phyloP scores from a whole-genome alignment of 2,797 vertebrate species.

The Dryobates pubescens region DNA sequence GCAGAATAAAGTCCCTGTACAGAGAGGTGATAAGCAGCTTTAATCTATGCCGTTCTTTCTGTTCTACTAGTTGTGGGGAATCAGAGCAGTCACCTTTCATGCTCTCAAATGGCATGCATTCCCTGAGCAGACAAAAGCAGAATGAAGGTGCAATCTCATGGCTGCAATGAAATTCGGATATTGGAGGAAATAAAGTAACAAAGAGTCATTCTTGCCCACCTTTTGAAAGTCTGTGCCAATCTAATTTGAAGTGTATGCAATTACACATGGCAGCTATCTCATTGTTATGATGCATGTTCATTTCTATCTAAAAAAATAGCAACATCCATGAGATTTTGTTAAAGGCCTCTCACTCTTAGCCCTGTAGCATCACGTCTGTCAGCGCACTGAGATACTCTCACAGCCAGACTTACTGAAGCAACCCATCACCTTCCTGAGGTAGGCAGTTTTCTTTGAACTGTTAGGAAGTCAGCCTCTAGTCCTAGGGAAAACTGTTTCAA shows the following conservation, averaged over 20 bases:
- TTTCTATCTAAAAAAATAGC: neutral
- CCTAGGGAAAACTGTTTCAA: neutral
- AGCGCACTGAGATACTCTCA: neutral
- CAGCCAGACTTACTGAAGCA: neutral
- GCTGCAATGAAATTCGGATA: neutral
- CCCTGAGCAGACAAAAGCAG: neutral
- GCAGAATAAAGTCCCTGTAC: neutral
- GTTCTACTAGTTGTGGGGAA: neutral
- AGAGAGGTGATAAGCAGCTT: neutral
- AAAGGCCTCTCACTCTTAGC: neutral
- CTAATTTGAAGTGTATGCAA: neutral
- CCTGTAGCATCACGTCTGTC: neutral
- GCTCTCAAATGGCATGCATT: neutral
- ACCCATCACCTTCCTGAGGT: neutral
- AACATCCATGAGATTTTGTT: neutral
- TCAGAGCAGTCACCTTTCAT: neutral
- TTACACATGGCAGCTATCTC: neutral
- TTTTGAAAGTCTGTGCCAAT: neutral
- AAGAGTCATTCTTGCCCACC: neutral
- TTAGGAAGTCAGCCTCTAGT: neutral
- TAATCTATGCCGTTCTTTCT: neutral
- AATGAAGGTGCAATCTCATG: neutral
- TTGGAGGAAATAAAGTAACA: neutral
- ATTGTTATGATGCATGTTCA: neutral
- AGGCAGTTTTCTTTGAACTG: neutral